Evolutionary conservation across 2,113 vertebrate genomes (phyloP).

Genomic region (Peromyscus polionotus): DNA sequence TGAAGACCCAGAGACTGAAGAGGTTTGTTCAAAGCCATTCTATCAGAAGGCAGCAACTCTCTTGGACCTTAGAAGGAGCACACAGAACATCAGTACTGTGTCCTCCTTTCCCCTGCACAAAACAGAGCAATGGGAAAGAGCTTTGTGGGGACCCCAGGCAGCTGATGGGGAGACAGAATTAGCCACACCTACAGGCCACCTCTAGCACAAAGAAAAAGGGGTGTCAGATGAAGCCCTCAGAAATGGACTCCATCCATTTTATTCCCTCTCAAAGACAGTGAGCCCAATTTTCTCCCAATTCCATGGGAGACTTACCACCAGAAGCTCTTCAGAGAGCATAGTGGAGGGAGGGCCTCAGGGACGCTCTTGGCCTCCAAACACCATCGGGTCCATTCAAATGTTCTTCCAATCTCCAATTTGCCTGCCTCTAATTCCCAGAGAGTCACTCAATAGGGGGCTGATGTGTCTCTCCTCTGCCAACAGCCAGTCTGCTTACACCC

Average conservation of each 20-base stretch:
- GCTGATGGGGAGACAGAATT: too few species aligned
- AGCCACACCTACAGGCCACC: rapidly evolving
- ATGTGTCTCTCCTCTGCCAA: conserved; percentile 45
- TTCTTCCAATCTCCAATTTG: conserved; percentile 34
- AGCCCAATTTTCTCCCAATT: background rate
- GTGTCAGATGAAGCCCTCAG: background rate
- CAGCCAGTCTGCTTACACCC: conserved; percentile 35
- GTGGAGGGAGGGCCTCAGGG: background rate
- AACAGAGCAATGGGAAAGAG: too few species aligned
- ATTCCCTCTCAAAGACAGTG: background rate
- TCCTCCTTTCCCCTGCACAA: background rate
- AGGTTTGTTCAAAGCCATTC: background rate
- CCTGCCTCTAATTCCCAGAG: conserved; percentile 38
- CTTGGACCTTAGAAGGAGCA: background rate
- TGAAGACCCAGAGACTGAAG: background rate
- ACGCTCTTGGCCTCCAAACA: background rate
- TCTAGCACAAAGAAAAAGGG: background rate
- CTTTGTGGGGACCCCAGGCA: background rate
- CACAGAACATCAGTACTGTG: rapidly evolving
- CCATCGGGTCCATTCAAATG: background rate
- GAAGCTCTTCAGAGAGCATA: background rate
- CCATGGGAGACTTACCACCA: background rate
- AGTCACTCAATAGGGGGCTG: conserved; percentile 18
- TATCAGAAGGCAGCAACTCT: background rate
- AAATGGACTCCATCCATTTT: rapidly evolving